Base-by-base conservation (phyloP, 2,113 vertebrate species). In the Fukomys damarensis region DNA sequence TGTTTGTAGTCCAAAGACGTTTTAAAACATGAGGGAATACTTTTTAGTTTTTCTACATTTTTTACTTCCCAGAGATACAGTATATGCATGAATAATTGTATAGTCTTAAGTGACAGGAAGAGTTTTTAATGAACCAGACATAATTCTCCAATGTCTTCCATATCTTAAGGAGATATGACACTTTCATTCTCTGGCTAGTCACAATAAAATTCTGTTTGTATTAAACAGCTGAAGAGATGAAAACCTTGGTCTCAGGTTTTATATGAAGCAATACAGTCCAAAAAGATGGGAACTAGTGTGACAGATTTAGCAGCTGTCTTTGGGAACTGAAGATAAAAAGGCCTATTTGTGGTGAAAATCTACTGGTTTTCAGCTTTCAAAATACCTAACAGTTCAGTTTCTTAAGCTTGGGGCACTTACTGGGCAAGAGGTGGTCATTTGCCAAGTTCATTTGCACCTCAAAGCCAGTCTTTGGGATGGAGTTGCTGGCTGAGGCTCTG, bases 41-140 rank as follows among this genome's bases (percentile, higher is more conserved):
- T 93, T 95, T 63, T 83, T 89, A 68, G 30, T 84, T 94, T 95
- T 87, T 81, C 65, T 81, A 19, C 3, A 91, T 35, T 80, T 77
- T 83, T 80, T 96, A 77, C 30, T 96, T 93, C 81, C 20, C 76
- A 92, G 80, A 96, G 94, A 95, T 38, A 94, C n/a, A 81, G 26
- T 94, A 96, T 95, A 93, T 54, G 80, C 85, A 77, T 94, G 91
- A 88, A 96, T 79, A 95, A 96, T 83, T 82, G 22, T 56, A 84
- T 0, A 80, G 91, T 89, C 56, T 97, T 86, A 94, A 86, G 46
- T 81, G 94, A 92, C 74, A 94, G 81, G 83, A 96, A 80, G 79
- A 74, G 85, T 90, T 97, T n/a, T 92, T 88, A 94, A 89, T 32
- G n/a, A 89, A 79, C 43, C 86, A 95, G 82, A 93, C 59, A 66